These are phyloP conservation scores for Steatornis caripensis DNA, from an alignment of 2,113 vertebrate genomes.

Conservation along the genomic window DNA sequence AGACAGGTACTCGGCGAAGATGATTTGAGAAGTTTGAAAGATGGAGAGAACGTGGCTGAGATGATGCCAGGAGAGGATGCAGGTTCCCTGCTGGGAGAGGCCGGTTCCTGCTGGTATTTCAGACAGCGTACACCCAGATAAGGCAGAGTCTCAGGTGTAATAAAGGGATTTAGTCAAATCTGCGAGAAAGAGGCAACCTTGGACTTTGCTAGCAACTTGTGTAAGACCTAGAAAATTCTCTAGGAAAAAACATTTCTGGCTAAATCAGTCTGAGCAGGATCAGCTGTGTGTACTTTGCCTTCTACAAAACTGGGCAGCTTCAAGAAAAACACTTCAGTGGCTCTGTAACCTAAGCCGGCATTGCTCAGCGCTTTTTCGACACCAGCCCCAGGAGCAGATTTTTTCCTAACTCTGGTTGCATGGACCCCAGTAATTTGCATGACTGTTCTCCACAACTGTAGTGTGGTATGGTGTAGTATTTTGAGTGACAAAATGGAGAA, in stretches of 20 bases:
- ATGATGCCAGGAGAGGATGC: neutral
- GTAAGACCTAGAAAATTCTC: neutral
- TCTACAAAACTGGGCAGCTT: neutral
- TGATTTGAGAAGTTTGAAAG: neutral
- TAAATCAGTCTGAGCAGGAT: neutral
- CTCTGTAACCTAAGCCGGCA: neutral
- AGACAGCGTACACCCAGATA: neutral
- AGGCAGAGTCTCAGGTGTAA: neutral
- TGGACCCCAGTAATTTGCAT: neutral
- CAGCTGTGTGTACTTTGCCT: neutral
- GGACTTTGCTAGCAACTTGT: neutral
- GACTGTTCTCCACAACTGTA: neutral
- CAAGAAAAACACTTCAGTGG: neutral
- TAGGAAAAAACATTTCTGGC: neutral
- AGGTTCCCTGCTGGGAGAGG: neutral
- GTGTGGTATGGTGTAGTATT: fast-evolving
- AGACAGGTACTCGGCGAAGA: fast-evolving
- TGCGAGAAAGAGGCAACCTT: neutral
- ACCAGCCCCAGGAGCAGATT: fast-evolving
- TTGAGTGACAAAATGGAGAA: neutral
- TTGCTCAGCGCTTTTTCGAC: neutral
- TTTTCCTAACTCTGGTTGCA: neutral
- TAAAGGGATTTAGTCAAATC: neutral
- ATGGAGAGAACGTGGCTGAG: neutral
- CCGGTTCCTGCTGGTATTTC: neutral